Conservation (phyloP, 2,797 vertebrate genomes). For the Menidia menidia region DNA sequence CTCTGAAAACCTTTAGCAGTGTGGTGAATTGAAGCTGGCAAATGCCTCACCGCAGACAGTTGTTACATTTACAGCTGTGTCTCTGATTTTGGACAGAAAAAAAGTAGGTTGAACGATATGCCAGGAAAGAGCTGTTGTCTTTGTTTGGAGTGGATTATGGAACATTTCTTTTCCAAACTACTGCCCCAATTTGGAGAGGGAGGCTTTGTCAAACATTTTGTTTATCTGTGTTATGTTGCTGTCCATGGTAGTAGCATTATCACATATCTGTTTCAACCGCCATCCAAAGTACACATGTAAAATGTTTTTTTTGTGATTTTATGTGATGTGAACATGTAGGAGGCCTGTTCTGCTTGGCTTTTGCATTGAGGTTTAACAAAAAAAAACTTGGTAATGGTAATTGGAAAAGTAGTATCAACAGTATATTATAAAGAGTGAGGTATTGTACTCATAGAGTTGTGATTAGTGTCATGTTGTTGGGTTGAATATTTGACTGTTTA, state of each 20-base stretch:
- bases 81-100: slow-evolving; percentile 59
- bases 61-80: slow-evolving; percentile 36
- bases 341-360: slow-evolving; percentile 23
- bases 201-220: slow-evolving; percentile 68
- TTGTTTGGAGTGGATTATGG: slow-evolving; percentile 55
- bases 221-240: slow-evolving; percentile 70
- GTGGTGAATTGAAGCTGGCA: slow-evolving; percentile 7
- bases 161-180: slow-evolving; percentile 65
- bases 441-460: neutral
- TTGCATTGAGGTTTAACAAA: too few relatives aligned
- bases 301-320: slow-evolving; percentile 38
- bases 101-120: slow-evolving; percentile 65
- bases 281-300: slow-evolving; percentile 64
- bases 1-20: neutral
- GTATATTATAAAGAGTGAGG: too few relatives aligned
- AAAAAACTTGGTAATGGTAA: neutral
- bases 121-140: slow-evolving; percentile 62
- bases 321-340: slow-evolving; percentile 46
- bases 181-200: slow-evolving; percentile 62
- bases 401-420: too few relatives aligned
- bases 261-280: slow-evolving; percentile 29
- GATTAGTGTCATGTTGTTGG: neutral
- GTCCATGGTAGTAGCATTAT: slow-evolving; percentile 64
- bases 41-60: slow-evolving; percentile 32
- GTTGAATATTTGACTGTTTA: neutral